These are phyloP conservation scores for Cactoblastis cactorum DNA, from an alignment of 2,888 invertebrate species.

Conservation along the genomic window DNA sequence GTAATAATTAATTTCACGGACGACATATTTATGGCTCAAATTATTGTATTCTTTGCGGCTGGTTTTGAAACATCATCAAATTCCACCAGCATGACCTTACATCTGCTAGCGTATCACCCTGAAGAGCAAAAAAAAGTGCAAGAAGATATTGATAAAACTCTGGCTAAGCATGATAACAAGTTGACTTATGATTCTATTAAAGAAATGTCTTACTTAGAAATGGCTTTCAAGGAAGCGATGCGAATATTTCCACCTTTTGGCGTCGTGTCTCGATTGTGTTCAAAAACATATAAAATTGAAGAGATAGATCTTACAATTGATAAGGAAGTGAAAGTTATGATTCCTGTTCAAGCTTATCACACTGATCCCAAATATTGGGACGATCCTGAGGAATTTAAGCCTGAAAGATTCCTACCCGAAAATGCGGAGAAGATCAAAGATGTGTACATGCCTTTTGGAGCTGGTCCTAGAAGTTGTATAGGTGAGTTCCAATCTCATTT, in stretches of 20 bases:
- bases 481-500: too few relatives aligned
- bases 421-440: constrained; percentile 16
- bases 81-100: constrained; percentile 36
- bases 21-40: constrained; percentile 5
- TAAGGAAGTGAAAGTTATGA: constrained; percentile 21
- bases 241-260: constrained; percentile 25
- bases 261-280: constrained; percentile 21
- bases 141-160: constrained; percentile 23
- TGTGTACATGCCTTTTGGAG: constrained; percentile 28
- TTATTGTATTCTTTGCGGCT: constrained; percentile 22
- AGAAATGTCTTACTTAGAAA: constrained; percentile 34
- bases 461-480: constrained; percentile 29
- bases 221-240: constrained; percentile 25
- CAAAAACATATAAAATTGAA: constrained; percentile 24
- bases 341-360: constrained; percentile 27
- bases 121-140: constrained; percentile 42
- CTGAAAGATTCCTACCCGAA: constrained; percentile 28
- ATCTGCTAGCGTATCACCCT: constrained; percentile 41
- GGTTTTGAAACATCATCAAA: constrained; percentile 41
- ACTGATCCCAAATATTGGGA: constrained; percentile 26
- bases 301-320: too few relatives aligned
- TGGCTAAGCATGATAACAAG: constrained; percentile 19
- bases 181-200: constrained; percentile 30
- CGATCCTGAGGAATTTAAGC: constrained; percentile 25
- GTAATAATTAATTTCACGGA: constrained; percentile 4